phyloP scores from a whole-genome alignment of 2,888 invertebrate genomes.

The Heteromurus nitidus region DNA sequence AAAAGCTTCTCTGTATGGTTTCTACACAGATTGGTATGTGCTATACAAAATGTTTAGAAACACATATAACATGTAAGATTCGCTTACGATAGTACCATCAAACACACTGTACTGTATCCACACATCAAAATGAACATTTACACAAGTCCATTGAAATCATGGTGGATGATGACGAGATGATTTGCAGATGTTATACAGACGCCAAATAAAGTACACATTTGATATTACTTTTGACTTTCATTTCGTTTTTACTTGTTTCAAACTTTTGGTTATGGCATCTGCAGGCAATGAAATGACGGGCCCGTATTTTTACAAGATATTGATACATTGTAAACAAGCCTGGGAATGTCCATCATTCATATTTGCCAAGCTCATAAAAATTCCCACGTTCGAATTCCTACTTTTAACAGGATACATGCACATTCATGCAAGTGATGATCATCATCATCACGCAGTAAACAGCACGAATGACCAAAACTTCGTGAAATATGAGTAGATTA shows the following conservation, averaged over 20 bases:
- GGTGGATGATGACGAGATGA: conserved; percentile 44
- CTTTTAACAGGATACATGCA: no score
- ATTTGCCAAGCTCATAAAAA: conserved; percentile 21
- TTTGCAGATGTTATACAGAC: conserved; percentile 59
- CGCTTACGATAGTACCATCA: neutral
- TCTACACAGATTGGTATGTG: no score
- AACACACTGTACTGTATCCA: neutral
- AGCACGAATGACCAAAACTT: no score
- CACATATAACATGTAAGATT: neutral
- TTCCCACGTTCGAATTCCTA: conserved; percentile 56
- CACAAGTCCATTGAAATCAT: conserved; percentile 18
- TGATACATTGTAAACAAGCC: conserved; percentile 39
- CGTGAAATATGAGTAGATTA: no score
- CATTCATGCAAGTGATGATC: no score
- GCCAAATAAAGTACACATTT: neutral
- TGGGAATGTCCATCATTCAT: conserved; percentile 42
- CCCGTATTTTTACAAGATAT: conserved; percentile 31
- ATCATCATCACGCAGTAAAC: no score
- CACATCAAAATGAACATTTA: neutral
- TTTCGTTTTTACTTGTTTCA: neutral
- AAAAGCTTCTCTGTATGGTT: no score
- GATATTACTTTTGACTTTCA: neutral
- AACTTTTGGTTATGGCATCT: conserved; percentile 4
- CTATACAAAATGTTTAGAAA: neutral
- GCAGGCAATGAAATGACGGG: no score